Evolutionary conservation across 2,797 vertebrate species (phyloP), one percentile per base, ranked within the genome.

Genomic region (Avahi laniger): DNA sequence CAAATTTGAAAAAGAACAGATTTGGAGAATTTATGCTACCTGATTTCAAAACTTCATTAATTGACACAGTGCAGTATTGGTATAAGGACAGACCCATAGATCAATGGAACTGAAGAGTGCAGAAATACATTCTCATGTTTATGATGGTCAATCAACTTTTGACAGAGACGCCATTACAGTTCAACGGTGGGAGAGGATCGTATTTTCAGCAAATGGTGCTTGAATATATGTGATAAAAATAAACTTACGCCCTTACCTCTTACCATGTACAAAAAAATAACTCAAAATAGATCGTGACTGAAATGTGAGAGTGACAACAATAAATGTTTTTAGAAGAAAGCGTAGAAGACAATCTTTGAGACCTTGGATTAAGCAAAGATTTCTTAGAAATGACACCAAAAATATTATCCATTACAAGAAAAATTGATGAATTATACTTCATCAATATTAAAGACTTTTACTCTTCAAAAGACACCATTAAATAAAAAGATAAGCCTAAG

Each of bases 361-460:
- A 61, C 73, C 33, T 50, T 75, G 61, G 9, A 2, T 61, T 46
- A 81, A 28, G 26, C 52, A 73, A 22, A 78, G 24, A 57, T 87
- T 89, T 94, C n/a, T 93, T 96, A 69, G 43, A 82, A 94, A 61
- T 52, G 26, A 73, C 28, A 69, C 63, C 38, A 85, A 43, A 41
- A 79, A 52, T 33, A 18, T 69, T 26, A 80, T 54, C 38, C 46
- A 46, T 75, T 79, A 73, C 86, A 94, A 83, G 54, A 92, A 48
- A 90, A 94, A 35, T 0, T 28, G 35, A 72, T 93, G 17, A 81
- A 22, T 67, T 86, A 35, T 63, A n/a, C 50, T 86, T 87, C 12
- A 69, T 88, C 24, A 69, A 54, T 95, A 76, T 69, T 43, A 22
- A 75, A 91, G 94, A 75, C 43, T 79, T 85, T 63, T 83, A 24